These are phyloP conservation scores for Poecilia gillii DNA, from an alignment of 2,797 vertebrate genomes.

Conservation along the genomic window DNA sequence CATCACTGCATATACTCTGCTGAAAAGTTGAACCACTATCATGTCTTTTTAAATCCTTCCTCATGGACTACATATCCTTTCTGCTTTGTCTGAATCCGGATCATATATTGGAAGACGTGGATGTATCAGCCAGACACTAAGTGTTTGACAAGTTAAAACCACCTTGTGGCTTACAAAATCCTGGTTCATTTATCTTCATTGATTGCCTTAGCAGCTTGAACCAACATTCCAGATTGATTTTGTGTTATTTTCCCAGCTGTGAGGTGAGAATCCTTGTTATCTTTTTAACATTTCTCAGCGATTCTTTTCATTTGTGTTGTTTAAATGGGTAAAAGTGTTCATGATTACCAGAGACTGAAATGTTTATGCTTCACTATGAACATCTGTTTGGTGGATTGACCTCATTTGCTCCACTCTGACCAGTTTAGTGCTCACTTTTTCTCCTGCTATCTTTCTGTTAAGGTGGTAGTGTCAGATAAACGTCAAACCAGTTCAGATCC, in stretches of 20 bases:
- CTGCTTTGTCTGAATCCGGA: neutral
- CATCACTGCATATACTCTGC: neutral
- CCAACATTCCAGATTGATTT: conserved; percentile 4
- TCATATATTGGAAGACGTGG: neutral
- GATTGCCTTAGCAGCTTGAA: conserved; percentile 4
- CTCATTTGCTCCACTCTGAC: neutral
- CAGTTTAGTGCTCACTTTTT: neutral
- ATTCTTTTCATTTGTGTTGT: neutral
- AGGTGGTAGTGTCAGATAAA: conserved; percentile 26
- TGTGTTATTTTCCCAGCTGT: neutral
- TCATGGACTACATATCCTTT: neutral
- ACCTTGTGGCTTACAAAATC: neutral
- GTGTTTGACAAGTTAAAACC: neutral
- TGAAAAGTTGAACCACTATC: neutral
- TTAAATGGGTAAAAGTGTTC: neutral
- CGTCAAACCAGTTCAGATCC: conserved; percentile 23
- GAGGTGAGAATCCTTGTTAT: neutral
- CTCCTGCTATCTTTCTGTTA: conserved; percentile 11
- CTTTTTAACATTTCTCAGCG: neutral
- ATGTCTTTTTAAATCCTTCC: neutral
- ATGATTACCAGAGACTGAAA: neutral
- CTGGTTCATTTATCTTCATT: neutral
- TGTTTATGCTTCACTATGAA: neutral
- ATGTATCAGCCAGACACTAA: neutral
- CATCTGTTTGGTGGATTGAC: neutral